A percentile compares a stretch with the other conserved stretches of the same genome.
Conservation (phyloP, 1,140 invertebrate genomes). For the Agrilus planipennis region DNA sequence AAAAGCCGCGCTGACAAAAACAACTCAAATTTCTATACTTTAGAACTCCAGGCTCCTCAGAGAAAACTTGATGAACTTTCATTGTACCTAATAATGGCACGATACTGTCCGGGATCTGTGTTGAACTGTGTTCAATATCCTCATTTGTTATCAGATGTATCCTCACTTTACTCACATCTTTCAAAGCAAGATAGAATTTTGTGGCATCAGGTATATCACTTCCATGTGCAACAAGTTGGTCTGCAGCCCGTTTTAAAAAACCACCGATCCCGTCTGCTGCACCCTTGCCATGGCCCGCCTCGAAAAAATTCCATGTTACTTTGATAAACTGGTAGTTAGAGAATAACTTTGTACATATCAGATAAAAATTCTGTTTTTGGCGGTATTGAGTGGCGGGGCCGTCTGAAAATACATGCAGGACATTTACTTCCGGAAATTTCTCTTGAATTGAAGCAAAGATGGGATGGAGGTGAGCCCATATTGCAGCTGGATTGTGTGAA, state of each 20-base stretch:
- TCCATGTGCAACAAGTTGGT: constrained; percentile 24
- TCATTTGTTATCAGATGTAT: too few species aligned
- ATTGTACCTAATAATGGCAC: too few species aligned
- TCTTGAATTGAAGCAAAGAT: neutral
- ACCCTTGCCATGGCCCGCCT: constrained; percentile 36
- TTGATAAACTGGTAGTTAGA: neutral
- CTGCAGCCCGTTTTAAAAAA: constrained; percentile 31
- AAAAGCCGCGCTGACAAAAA: too few species aligned
- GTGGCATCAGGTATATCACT: too few species aligned
- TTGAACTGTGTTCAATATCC: too few species aligned
- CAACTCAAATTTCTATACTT: too few species aligned
- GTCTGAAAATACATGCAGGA: neutral
- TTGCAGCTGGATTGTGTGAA: constrained; percentile 18
- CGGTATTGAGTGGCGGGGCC: constrained; percentile 1
- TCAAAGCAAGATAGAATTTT: too few species aligned
- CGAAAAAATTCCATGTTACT: constrained; percentile 31
- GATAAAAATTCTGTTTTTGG: neutral
- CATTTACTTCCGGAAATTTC: neutral
- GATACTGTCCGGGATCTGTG: too few species aligned
- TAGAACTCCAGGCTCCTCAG: too few species aligned
- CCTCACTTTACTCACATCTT: too few species aligned
- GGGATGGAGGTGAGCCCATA: constrained; percentile 9
- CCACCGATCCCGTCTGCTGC: constrained; percentile 35
- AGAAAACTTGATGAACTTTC: too few species aligned
- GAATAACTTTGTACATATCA: neutral